Base-by-base conservation (phyloP, 2,113 vertebrate genomes). In the Vidua chalybeata region DNA sequence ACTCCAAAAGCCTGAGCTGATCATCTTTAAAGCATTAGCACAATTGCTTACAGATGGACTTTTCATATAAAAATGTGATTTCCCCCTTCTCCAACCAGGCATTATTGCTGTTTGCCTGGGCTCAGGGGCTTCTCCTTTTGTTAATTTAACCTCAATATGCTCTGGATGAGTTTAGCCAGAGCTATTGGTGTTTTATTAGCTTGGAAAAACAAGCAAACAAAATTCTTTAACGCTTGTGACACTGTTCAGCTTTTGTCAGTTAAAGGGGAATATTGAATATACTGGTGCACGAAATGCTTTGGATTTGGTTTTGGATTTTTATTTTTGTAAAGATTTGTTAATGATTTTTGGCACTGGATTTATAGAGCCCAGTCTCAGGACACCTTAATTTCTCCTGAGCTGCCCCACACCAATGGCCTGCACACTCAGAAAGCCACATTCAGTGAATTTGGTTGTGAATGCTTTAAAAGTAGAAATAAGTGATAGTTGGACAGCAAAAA, bases 11-110 rank as follows among this genome's bases (percentile, higher is more conserved):
- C 74, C 75, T 37, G 39, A 41, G 80, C 28, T 49, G 71, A 63
- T 86, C 88, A 89, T 74, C 78, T 97, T 93, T 92, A 93, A 93
- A 91, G 62, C 88, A 84, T 95, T 80, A 94, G 59, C 83, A 66
- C 74, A 91, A 84, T 84, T 96, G 73, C 93, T 92, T 90, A 15
- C 94, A 94, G 88, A 93, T 87, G 86, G 75, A 55, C 55, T 69
- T 76, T 67, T 27, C 61, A 30, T 63, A 62, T 69, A 48, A 83
- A 87, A 58, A 52, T 11, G 23, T 41, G 16, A 54, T 79, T 96
- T 83, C 13, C 23, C 43, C n/a, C 55, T 71, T 74, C 39, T 56
- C 62, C 49, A 78, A 51, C 5, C 35, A 28, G 31, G 66, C 16
- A 5, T 15, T 69, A 66, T 78, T 82, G 66, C 78, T 89, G 35